Evolutionary conservation across 2,888 invertebrate genomes (phyloP), one percentile per base, ranked within the genome.

Genomic region (Hirtodrosophila confusa): DNA sequence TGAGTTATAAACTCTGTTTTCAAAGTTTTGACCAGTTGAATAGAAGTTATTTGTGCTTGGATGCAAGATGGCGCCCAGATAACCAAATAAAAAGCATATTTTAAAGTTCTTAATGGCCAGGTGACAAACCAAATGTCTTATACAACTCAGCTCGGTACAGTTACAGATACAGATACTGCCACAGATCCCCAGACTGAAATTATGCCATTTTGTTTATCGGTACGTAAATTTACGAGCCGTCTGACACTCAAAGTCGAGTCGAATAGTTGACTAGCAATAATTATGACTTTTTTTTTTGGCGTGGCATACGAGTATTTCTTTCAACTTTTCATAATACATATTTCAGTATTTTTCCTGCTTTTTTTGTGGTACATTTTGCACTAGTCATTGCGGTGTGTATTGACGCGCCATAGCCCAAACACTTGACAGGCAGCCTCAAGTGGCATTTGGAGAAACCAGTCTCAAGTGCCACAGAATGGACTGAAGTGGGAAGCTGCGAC

Each of bases 371-470:
- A 50, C 62, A 54, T 64, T 66, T 86, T 82, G 66, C 73, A 69
- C 82, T 72, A 87, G 82, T 83, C 87, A 83, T 78, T 68, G 75
- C 66, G 68, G 67, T 67, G 80, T 56, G 68, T 86, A 86, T 80
- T 78, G 86, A 80, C 74, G 77, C 57, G 47, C 57, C 69, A 54
- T 57, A 69, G 69, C 69, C 70, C 61, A 68, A 72, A 64, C 80
- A 88, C 88, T 85, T 86, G 80, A 88, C 86, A 69, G 80, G 72
- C 86, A 75, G 78, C 70, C 72, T 80, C 77, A 63, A 85, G 88
- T 86, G 86, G 86, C 86, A 74, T 78, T 83, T 86, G 72, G 45
- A 66, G 74, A 78, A 85, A 85, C 85, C 85, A 85, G 85, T 88
- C 85, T 88, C 86, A 69, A 85, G 85, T 85, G 84, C 82, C 62